These are phyloP conservation scores for Macrosteles quadrilineatus DNA, from an alignment of 1,140 invertebrate genomes.

Conservation along the genomic window DNA sequence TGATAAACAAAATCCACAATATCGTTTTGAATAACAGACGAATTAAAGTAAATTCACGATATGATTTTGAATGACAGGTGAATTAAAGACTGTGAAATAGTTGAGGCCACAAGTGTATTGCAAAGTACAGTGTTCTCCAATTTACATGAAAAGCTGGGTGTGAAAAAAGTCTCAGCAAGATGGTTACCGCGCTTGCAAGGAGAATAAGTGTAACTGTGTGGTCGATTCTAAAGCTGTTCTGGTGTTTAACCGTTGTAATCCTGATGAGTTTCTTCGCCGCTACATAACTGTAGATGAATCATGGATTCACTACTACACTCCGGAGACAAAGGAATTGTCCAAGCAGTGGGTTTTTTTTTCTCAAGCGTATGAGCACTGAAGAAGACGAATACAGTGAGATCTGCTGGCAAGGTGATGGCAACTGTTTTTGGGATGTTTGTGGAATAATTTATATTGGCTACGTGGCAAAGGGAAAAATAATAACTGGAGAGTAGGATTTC, in stretches of 20 bases:
- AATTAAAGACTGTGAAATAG: too few relatives aligned
- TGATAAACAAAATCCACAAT: too few relatives aligned
- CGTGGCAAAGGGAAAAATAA: slow-evolving; percentile 23
- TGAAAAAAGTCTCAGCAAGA: slow-evolving; percentile 33
- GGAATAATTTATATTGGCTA: slow-evolving; percentile 43
- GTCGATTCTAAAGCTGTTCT: slow-evolving; percentile 46
- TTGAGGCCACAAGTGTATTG: slow-evolving; percentile 37
- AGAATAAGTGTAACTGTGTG: too few relatives aligned
- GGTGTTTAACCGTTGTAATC: slow-evolving; percentile 39
- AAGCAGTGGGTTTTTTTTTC: slow-evolving; percentile 33
- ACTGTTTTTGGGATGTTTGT: too few relatives aligned
- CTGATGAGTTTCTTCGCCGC: too few relatives aligned
- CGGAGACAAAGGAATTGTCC: slow-evolving; percentile 48
- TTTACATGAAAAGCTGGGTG: slow-evolving; percentile 42
- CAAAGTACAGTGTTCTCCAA: slow-evolving; percentile 41
- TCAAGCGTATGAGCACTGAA: slow-evolving; percentile 39
- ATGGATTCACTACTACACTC: slow-evolving; percentile 47
- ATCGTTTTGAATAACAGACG: too few relatives aligned
- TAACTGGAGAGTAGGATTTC: background rate
- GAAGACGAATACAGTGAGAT: slow-evolving; percentile 39
- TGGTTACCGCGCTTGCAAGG: too few relatives aligned
- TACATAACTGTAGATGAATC: slow-evolving; percentile 47
- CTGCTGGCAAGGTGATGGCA: slow-evolving; percentile 43
- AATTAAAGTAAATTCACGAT: too few relatives aligned
- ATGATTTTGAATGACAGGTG: too few relatives aligned